Percentiles rank a stretch among this genome's conserved stretches.
These are phyloP conservation scores for Axinella damicornis DNA, from an alignment of 37 sponge, comb jelly and placozoan genomes.

Conservation along the genomic window DNA sequence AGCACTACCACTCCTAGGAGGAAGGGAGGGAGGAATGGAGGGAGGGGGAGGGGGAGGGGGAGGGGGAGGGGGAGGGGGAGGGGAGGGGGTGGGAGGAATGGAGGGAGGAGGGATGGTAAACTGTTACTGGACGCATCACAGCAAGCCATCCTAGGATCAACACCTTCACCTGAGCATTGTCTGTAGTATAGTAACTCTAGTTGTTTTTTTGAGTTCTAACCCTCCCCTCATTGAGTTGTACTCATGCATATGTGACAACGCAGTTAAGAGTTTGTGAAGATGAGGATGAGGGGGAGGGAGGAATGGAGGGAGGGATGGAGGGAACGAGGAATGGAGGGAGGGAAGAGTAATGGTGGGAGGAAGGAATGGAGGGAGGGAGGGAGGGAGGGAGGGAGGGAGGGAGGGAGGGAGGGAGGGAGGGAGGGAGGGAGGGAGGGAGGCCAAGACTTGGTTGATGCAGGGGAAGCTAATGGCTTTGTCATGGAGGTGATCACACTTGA, in stretches of 20 bases:
- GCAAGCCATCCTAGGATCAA: no score
- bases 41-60: no score
- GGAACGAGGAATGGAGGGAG: background rate
- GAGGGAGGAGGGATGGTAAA: constrained; percentile 12
- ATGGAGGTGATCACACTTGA: no score
- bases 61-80: background rate
- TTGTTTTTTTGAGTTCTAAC: no score
- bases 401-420: constrained; percentile 34
- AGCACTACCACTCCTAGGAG: no score
- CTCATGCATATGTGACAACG: no score
- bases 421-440: constrained; percentile 15
- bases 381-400: constrained; percentile 44
- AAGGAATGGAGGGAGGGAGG: background rate
- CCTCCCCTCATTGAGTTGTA: no score
- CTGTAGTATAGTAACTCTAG: no score
- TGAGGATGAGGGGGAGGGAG: background rate
- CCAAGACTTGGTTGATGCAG: no score
- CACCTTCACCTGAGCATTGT: no score
- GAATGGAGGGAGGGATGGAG: background rate
- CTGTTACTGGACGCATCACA: background rate
- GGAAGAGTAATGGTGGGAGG: constrained; percentile 1
- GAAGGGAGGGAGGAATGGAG: background rate
- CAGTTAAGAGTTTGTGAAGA: no score
- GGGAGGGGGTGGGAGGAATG: constrained; percentile 7
- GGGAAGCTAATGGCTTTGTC: no score